Evolutionary conservation across 1,140 invertebrate genomes (phyloP).

Genomic region (Drosophila busckii): DNA sequence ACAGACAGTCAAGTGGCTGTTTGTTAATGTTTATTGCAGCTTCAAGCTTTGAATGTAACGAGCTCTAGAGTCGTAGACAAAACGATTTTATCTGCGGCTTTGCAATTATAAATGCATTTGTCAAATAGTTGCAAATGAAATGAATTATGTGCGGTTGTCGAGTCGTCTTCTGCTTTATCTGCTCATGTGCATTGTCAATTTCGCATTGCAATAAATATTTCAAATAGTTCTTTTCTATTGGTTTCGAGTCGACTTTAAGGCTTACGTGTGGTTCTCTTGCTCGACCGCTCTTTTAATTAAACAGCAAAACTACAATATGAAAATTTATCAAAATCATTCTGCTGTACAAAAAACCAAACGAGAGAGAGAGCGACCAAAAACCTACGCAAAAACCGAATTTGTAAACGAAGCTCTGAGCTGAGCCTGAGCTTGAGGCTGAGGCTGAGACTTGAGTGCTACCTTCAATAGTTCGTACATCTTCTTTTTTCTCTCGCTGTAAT

Average conservation of each 20-base stretch:
- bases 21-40: no score
- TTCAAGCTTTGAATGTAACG: no score
- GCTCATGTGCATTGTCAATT: conserved; percentile 29
- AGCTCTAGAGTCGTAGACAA: no score
- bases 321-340: conserved; percentile 73
- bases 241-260: no score
- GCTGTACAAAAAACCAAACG: conserved; percentile 37
- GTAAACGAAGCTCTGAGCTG: conserved; percentile 43
- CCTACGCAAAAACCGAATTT: conserved; percentile 9
- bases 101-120: conserved; percentile 73
- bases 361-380: conserved; percentile 15
- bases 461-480: no score
- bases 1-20: no score
- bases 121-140: conserved; percentile 53
- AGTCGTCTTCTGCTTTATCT: neutral
- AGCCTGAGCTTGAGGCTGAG: no score
- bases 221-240: conserved; percentile 18
- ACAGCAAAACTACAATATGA: conserved; percentile 74
- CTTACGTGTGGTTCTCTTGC: no score
- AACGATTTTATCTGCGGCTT: conserved; percentile 46
- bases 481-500: neutral
- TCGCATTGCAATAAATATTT: conserved; percentile 47
- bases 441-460: no score
- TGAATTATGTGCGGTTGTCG: conserved; percentile 27
- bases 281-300: conserved; percentile 74